Base-by-base conservation (phyloP, 2,888 invertebrate genomes). In the Eupithecia vulgata region DNA sequence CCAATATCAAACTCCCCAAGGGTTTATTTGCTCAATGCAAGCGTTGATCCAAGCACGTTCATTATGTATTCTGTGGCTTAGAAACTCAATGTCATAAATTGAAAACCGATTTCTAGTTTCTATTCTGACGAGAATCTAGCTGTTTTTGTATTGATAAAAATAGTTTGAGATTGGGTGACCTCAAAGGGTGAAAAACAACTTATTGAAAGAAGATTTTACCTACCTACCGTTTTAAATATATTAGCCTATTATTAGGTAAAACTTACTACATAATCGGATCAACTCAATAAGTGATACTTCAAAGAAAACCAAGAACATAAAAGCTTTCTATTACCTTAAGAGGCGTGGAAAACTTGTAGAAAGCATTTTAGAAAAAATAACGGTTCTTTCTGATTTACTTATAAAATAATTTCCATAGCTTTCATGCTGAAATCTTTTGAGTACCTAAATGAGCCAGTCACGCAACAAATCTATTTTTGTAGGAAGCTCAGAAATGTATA, bases 371-470 rank as follows among this genome's bases (percentile, higher is more conserved):
- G 52, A 52, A 52, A 42, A 45, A 13, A 57, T 25, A 57, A 25
- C 57, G 21, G 25, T 25, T 57, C 5, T 12, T 25, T 25, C 12
- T 13, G 25, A 57, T 25, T 25, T 25, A 57, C 57, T 57, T 13
- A 57, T 57, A 13, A 57, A 57, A 57, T 57, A 57, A 57, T 57
- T 57, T 12, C 57, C 57, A 13, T 21, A 25, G 57, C 57, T 57
- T 57, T 57, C 12, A 25, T 57, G 25, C 12, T 10, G 25, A 4
- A 57, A 25, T 57, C 4, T 57, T 52, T 52, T 21, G 48, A 21
- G n/a, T 1, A n/a, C n/a, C n/a, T n/a, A 12, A 52, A 52, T 57
- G 13, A 57, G 21, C 1, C 45, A 45, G 45, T 57, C 21, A 57
- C 25, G 21, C 52, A 57, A 57, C 57, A 12, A 57, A 25, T 57